Evolutionary conservation across 1,140 invertebrate genomes (phyloP).

Genomic region (silkworm (Bombyx mori)): DNA sequence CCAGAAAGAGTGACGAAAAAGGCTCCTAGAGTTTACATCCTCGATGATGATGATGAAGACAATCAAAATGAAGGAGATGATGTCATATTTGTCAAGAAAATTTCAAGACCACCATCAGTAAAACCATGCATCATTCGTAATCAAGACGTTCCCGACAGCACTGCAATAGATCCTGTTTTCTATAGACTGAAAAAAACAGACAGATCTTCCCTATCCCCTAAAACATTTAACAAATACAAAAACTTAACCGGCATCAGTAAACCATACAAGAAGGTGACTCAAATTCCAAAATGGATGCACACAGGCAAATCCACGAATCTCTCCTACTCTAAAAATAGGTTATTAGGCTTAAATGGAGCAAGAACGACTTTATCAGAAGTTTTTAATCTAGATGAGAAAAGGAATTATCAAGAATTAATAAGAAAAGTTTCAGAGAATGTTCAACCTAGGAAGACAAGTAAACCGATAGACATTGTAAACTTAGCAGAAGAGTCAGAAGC

Average conservation of each 20-base stretch:
- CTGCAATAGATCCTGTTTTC: conserved; percentile 7
- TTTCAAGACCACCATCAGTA: conserved; percentile 24
- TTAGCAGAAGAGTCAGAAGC: conserved; percentile 49
- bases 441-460: conserved; percentile 26
- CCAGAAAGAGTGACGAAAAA: conserved; percentile 26
- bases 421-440: conserved; percentile 31
- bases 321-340: conserved; percentile 29
- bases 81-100: conserved; percentile 51
- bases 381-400: conserved; percentile 66
- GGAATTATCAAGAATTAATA: conserved; percentile 60
- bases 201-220: conserved; percentile 32
- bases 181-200: conserved; percentile 11
- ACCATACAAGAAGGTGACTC: conserved; percentile 38
- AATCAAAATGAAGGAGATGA: conserved; percentile 33
- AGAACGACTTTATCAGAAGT: conserved; percentile 52
- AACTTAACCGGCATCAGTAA: conserved; percentile 47
- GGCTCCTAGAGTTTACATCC: conserved; percentile 38
- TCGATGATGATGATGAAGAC: conserved; percentile 39
- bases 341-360: conserved; percentile 37
- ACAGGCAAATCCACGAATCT: conserved; percentile 26
- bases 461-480: conserved; percentile 34
- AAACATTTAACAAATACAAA: conserved; percentile 43
- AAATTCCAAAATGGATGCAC: conserved; percentile 53
- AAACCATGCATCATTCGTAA: conserved; percentile 34
- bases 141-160: conserved; percentile 7